phyloP scores from a whole-genome alignment of 2,113 vertebrate species.

The Argyrosomus japonicus region DNA sequence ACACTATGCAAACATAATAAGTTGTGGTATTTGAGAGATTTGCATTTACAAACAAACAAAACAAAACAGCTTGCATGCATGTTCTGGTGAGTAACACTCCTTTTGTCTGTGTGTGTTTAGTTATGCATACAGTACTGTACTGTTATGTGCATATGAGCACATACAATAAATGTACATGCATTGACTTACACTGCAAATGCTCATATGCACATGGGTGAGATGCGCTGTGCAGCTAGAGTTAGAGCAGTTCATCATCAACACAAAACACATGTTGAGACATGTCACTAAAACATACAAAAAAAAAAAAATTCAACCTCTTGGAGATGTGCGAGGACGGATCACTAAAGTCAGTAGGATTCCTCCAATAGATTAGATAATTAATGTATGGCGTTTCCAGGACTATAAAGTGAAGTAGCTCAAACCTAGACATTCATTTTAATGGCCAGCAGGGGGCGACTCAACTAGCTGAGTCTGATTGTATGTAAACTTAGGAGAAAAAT shows the following conservation, averaged over 20 bases:
- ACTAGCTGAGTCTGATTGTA: too few relatives aligned
- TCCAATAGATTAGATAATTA: too few relatives aligned
- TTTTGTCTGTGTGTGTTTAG: neutral
- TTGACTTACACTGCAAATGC: too few relatives aligned
- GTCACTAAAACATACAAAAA: neutral
- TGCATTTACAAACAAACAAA: conserved; percentile 1
- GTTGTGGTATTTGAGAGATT: conserved; percentile 1
- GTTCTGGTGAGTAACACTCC: neutral
- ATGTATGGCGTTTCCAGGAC: too few relatives aligned
- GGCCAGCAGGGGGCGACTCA: too few relatives aligned
- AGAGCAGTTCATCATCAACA: neutral
- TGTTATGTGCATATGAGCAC: conserved; percentile 1
- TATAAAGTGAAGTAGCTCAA: too few relatives aligned
- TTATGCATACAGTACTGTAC: neutral
- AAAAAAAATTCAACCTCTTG: too few relatives aligned
- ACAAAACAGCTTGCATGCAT: conserved; percentile 17
- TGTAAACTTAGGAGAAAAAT: too few relatives aligned
- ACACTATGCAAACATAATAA: neutral
- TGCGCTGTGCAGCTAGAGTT: neutral
- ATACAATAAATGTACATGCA: too few relatives aligned
- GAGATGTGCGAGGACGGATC: too few relatives aligned
- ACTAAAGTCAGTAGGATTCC: too few relatives aligned
- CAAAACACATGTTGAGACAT: neutral
- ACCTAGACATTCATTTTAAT: too few relatives aligned
- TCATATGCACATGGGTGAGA: neutral